A percentile compares a stretch with the other conserved stretches of the same genome.
phyloP scores from a whole-genome alignment of 2,113 vertebrate species.

The Dicentrarchus labrax region DNA sequence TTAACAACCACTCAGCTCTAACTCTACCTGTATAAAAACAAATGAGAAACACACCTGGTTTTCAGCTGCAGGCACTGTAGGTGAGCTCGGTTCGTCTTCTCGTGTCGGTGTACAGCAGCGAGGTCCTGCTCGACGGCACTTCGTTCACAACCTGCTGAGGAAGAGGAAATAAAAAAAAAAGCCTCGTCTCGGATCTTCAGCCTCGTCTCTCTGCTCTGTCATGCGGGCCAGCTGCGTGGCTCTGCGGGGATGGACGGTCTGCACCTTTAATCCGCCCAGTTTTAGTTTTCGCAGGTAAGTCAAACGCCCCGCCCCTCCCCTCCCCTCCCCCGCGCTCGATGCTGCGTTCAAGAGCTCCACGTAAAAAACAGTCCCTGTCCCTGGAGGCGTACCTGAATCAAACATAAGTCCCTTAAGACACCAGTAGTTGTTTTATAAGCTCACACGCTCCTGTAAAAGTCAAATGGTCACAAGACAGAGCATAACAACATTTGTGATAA shows the following conservation, averaged over 20 bases:
- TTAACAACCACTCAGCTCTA: not conserved
- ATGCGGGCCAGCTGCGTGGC: conserved; percentile 46
- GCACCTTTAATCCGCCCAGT: conserved; percentile 51
- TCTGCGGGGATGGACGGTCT: not conserved
- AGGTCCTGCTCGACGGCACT: not conserved
- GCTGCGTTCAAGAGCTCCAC: conserved; percentile 54
- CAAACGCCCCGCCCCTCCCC: conserved; percentile 45
- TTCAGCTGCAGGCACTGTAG: conserved; percentile 64
- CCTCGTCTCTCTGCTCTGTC: conserved; percentile 28
- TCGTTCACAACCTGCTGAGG: not conserved
- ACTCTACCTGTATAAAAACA: not conserved
- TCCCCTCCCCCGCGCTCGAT: fast-evolving
- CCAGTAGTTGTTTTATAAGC: not conserved
- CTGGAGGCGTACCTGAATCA: not conserved
- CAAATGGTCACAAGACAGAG: not conserved
- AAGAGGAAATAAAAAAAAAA: no score
- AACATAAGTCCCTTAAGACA: not conserved
- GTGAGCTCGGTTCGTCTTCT: conserved; percentile 37
- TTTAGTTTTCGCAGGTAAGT: conserved; percentile 66
- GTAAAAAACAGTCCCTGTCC: not conserved
- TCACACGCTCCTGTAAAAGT: not conserved
- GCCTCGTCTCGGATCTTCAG: not conserved
- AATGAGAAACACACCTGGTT: conserved; percentile 55
- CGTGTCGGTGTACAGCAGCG: conserved; percentile 36
- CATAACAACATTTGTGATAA: not conserved